Evolutionary conservation across 1,140 invertebrate species (phyloP), one percentile per base, ranked within the genome.

Genomic region (Zaprionus inermis): DNA sequence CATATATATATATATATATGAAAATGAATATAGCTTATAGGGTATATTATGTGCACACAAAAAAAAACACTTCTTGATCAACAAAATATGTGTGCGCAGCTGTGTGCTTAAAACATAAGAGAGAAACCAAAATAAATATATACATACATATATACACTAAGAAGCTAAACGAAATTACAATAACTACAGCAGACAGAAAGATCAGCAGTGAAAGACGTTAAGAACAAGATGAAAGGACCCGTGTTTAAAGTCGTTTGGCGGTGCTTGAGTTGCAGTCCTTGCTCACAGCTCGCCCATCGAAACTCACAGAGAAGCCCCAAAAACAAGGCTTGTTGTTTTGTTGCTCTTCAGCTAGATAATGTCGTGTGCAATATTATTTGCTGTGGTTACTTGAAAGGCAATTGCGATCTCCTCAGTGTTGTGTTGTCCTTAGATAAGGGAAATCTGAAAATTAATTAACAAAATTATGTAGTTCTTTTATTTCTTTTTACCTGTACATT

Each of bases 51-150:
- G 55, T 72, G 64, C 58, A 66, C 60, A 76, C 58, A 67, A 52
- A 16, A 51, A 38, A 44, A 81, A 51, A 69, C 59, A 79, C 60
- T 49, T 56, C 58, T 56, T 70, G 58, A 58, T 74, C 34, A 46
- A 41, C 22, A 56, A 54, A 12, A 69, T 49, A 49, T 7, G 16
- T 49, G 44, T 49, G 44, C 18, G 44, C 44, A 49, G 44, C 44
- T 70, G 59, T 73, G 74, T 72, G 61, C 65, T 58, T 61, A 64
- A 77, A 76, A 63, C 63, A 78, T 72, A 74, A 78, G 67, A 75
- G 72, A 78, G 71, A 89, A 88, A 88, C 84, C 85, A 88, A 88
- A 89, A 88, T 79, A 79, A 85, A 73, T 56, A 76, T 79, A 70
- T 76, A 79, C 38, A 83, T 71, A 79, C 34, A 63, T 52, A 77